Conservation (phyloP, 2,113 vertebrate species). For the Anhinga rufa region DNA sequence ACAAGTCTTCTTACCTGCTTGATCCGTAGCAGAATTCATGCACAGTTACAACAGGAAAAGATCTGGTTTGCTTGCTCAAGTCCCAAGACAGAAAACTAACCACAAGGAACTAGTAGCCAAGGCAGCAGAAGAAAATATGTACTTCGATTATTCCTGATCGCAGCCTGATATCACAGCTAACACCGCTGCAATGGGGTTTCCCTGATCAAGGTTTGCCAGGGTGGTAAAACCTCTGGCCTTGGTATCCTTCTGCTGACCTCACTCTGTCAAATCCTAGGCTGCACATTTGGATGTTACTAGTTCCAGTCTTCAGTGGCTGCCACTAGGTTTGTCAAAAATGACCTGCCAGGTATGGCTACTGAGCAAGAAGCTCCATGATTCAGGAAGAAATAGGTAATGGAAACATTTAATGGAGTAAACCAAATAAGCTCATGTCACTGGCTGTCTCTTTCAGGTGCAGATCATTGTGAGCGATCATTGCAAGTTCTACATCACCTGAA, state of each 20-base stretch:
- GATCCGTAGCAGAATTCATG: background rate
- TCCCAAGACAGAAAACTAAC: background rate
- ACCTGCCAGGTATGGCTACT: background rate
- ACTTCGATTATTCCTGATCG: background rate
- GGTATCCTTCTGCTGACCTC: background rate
- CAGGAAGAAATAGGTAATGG: background rate
- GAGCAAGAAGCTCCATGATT: background rate
- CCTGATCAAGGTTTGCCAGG: background rate
- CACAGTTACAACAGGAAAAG: background rate
- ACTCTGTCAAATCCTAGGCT: background rate
- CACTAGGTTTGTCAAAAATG: background rate
- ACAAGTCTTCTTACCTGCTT: background rate
- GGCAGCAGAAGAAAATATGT: background rate
- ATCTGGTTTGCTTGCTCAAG: background rate
- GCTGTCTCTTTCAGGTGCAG: fast-evolving
- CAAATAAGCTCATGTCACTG: fast-evolving
- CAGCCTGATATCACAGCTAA: background rate
- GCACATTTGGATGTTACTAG: background rate
- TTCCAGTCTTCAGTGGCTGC: background rate
- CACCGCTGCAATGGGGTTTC: background rate
- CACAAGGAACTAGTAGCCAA: background rate
- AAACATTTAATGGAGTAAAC: background rate
- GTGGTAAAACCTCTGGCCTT: background rate
- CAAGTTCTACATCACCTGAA: background rate
- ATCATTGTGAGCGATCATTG: background rate